Base-by-base conservation (phyloP, 35 echinoderm and acorn worm genomes). In the Apostichopus californicus region DNA sequence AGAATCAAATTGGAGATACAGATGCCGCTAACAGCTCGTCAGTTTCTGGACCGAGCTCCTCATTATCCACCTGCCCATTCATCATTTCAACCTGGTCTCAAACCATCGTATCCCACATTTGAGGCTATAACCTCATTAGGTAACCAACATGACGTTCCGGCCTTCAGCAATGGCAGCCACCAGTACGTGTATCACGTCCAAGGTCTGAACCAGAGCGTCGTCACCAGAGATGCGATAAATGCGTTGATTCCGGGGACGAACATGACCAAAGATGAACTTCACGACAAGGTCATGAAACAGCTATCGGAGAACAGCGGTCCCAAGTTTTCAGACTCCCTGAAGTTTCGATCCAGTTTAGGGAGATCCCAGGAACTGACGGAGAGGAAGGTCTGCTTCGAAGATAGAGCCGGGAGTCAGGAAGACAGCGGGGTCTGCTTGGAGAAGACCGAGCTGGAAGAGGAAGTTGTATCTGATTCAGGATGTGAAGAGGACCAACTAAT, bases 1-100 rank as follows among this genome's bases (percentile, higher is more conserved):
- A 68, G 94, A 82, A 94, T 96, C 80, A 94, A 94, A 90, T 57
- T 96, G 21, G 97, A 96, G 87, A 94, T 96, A 46, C 97, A 98
- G 81, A 95, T 98, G 93, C 97, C 95, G 3, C 77, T 94, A 13
- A 91, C 93, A 5, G 95, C 97, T 17, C 58, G 95, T 5, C 90
- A 96, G 21, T 93, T 94, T 63, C 90, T 96, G 18, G 46, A 81
- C 5, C 94, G 94, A 26, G 78, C 94, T 79, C 95, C 94, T 12
- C 28, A 80, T 73, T 59, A 87, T 46, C 61, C 86, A 10, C 17
- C 86, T 13, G 86, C 9, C 57, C n/a, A 90, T 12, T 26, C 89
- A 14, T 59, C 91, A 0, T 77, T 54, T 54, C 88, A 90, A 8
- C 18, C 86, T 8, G 64, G 23, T 46, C 57, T 61, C 21, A 66